Evolutionary conservation across 2,797 vertebrate genomes (phyloP), one percentile per base, ranked within the genome.

Genomic region (Staurois parvus): DNA sequence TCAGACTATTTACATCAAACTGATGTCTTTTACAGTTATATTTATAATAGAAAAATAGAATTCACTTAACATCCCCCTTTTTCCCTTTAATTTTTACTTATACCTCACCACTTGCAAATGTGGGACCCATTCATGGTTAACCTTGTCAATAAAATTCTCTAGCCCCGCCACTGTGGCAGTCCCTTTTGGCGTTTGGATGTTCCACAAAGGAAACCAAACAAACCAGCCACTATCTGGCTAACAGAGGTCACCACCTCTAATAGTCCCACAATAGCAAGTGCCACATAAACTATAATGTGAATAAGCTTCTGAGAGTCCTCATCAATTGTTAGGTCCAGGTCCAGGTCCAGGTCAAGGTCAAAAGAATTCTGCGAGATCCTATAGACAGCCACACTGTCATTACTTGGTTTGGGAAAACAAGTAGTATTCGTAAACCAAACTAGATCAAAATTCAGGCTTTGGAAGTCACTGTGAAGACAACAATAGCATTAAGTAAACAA

Each of bases 151-250:
- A 21, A 11, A 64, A 26, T 15, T 0, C 15, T 26, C 26, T 66
- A 66, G 26, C n/a, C 64, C 64, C 26, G 64, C 64, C 64, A 66
- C 12, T 66, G 64, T 4, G 64, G 11, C 26, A 29, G 64, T 11
- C 1, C 15, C 3, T 67, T 26, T 6, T 72, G 17, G 19, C 73
- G 17, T 37, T 69, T 84, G 12, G 88, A 77, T n/a, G 86, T 86
- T 62, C 85, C 86, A 48, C 88, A 89, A 13, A 88, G 5, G 64
- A 74, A 85, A 2, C 84, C 86, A 64, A 80, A 88, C n/a, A 86
- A 3, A 34, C 88, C 88, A 32, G 88, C 85, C 6, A 72, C 67
- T 26, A 81, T 82, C 83, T 89, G 88, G 67, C 83, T 64, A n/a
- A 82, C 11, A 15, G 84, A 83, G 29, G 79, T 72, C 12, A 88